Evolutionary conservation across 2,797 vertebrate genomes (phyloP), one percentile per base, ranked within the genome.

Genomic region (Gadopsis bispinosus): DNA sequence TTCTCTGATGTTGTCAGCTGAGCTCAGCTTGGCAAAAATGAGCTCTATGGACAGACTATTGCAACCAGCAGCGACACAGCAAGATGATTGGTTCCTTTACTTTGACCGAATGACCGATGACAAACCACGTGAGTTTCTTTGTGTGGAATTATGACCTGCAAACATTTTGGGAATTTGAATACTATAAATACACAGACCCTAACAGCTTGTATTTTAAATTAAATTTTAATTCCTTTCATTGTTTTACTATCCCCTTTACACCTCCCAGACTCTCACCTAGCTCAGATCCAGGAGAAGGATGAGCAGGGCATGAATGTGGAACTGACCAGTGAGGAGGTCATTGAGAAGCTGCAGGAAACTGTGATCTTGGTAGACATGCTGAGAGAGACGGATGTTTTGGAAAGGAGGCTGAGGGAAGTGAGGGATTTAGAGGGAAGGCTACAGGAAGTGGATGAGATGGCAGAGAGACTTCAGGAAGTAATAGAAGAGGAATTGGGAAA

Each of bases 51-150:
- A 89, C 31, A 83, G 81, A 12, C 64, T 87, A 4, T 56, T 89
- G 54, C 88, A 76, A 62, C 86, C 83, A 56, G 48, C 76, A 69
- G 73, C 48, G n/a, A 69, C 62, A 68, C 76, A 77, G 56, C 82
- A 78, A 73, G 93, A 94, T 47, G 92, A 95, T 7, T 96, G 95
- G 95, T 92, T 87, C 83, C 61, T 88, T 50, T 81, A 89, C 63
- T 91, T 94, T 43, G 91, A 94, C 66, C 80, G 9, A 75, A 31
- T 43, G 26, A 26, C 26, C 26, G 26, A 3, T 67, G 73, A 90
- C 59, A 77, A 77, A 65, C 33, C 76, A 84, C 47, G 93, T 95
- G 83, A 93, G 93, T 92, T 79, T 61, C 54, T 64, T 64, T 58
- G 39, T 66, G 11, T 58, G 31, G 9, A 81, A 51, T 43, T 66